Conservation (phyloP, 2,113 vertebrate species). For the Coptodon bakossiorum region DNA sequence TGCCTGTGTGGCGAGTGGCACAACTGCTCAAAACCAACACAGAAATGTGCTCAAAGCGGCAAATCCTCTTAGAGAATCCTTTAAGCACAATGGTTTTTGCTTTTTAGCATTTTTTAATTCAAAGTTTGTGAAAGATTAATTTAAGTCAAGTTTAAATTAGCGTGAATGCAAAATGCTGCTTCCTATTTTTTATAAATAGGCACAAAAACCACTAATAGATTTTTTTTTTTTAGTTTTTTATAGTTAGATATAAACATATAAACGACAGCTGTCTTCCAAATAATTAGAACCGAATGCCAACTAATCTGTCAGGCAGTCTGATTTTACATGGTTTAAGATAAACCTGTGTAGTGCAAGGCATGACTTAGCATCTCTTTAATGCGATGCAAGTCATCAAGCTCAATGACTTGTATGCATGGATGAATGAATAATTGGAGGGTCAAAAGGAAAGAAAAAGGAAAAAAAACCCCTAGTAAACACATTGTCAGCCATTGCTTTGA, state of each 20-base stretch:
- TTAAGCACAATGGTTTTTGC: background rate
- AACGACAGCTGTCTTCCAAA: background rate
- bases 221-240: background rate
- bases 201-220: background rate
- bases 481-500: conserved; percentile 10
- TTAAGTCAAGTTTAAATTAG: background rate
- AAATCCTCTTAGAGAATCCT: background rate
- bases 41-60: background rate
- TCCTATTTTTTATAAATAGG: background rate
- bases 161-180: background rate
- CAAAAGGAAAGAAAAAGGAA: background rate
- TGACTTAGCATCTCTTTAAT: background rate
- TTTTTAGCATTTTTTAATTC: background rate
- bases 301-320: background rate
- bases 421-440: background rate
- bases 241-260: background rate
- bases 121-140: background rate
- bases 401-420: background rate
- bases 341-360: background rate
- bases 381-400: background rate
- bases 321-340: background rate
- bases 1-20: background rate
- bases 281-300: background rate
- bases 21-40: background rate
- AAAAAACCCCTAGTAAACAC: background rate